phyloP scores from a whole-genome alignment of 2,113 vertebrate genomes.

The Pogonocichla stellata region DNA sequence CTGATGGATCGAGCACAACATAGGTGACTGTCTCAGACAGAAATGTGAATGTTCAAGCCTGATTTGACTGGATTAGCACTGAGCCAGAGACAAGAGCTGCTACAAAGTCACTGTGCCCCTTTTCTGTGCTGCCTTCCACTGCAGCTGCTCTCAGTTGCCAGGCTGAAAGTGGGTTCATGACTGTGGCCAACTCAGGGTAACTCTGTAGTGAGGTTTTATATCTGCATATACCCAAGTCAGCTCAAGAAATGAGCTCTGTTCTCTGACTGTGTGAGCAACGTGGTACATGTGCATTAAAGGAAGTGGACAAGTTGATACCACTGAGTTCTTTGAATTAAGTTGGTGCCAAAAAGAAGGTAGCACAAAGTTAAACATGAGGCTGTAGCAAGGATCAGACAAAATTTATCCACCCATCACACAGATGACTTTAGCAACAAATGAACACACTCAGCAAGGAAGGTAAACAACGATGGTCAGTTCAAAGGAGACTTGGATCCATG shows the following conservation, averaged over 20 bases:
- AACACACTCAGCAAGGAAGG: not conserved
- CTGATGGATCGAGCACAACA: not conserved
- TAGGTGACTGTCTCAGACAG: not conserved
- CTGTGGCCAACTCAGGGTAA: not conserved
- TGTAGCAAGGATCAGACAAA: not conserved
- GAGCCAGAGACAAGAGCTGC: not conserved
- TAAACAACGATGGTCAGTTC: not conserved
- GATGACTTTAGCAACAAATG: not conserved
- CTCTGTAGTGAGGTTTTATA: not conserved
- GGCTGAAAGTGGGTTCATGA: not conserved
- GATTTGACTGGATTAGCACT: not conserved
- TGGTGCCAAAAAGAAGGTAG: not conserved
- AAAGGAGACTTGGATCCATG: not conserved
- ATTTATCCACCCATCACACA: not conserved
- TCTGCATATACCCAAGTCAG: not conserved
- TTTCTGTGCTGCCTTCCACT: rapidly evolving
- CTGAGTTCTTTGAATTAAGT: not conserved
- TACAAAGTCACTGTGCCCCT: not conserved
- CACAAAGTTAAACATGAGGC: not conserved
- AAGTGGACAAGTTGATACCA: not conserved
- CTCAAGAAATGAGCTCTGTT: not conserved
- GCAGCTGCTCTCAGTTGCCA: not conserved
- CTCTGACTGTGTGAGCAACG: rapidly evolving
- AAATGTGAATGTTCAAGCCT: not conserved
- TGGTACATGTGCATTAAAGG: rapidly evolving